Base-by-base conservation (phyloP, 2,888 invertebrate genomes). In the Elysia crispata region DNA sequence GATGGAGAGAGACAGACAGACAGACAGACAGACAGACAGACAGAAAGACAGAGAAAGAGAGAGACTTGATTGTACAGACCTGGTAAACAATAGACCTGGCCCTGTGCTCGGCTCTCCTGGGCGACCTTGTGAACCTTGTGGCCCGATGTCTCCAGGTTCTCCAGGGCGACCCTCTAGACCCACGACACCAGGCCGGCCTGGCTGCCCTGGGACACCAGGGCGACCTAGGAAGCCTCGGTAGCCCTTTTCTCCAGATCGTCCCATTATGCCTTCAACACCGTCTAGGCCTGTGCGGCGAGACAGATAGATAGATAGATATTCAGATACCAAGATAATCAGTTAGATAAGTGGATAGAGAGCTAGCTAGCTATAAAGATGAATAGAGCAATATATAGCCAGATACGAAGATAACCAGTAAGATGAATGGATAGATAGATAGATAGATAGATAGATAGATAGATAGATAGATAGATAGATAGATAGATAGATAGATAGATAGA, bases 221-320 rank as follows among this genome's bases (percentile, higher is more conserved):
- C 31, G 54, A 20, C 77, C 77, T 20, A 11, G 1, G 1, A 41
- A 41, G 11, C 82, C 82, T 8, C 64, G 77, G 3, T 25, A 23
- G 0, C 82, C 82, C 30, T 28, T n/a, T 0, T 20, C 28, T n/a
- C 82, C 82, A 66, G 70, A 54, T 13, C 73, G 31, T 23, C 84
- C 84, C 50, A 64, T 30, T 0, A 57, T 70, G 33, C 82, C 82
- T 15, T 11, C 18, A 1, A 25, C 90, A 76, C 93, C 93, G 69
- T 83, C 82, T 30, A 76, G 30, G 67, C 91, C 88, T 41, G 64
- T 67, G 3, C 20, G 28, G 3, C 81, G 77, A 50, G 75, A 67
- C 30, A 64, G 50, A 41, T 41, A 41, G 3, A 41, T 41, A 41
- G 41, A 41, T 41, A 11, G 41, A 41, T 41, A 41, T 11, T 6